These are phyloP conservation scores for Heliconius erato DNA, from an alignment of 2,888 invertebrate genomes.

Conservation along the genomic window DNA sequence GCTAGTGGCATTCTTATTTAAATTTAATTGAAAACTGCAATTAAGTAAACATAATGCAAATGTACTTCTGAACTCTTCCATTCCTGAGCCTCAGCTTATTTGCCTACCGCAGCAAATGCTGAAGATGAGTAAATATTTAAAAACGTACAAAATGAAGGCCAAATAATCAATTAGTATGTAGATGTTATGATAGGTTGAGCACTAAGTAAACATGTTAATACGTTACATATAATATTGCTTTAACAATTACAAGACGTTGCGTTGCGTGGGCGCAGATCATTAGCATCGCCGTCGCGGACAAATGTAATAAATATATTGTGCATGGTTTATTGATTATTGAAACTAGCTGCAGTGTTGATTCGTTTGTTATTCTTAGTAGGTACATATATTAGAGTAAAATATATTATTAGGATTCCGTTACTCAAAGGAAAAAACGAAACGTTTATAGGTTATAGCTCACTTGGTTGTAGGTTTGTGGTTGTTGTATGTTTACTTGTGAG, in stretches of 20 bases:
- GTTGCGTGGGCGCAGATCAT: constrained; percentile 31
- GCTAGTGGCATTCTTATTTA: no score
- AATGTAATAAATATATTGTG: constrained; percentile 25
- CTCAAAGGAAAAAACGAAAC: background rate
- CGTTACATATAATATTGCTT: constrained; percentile 30
- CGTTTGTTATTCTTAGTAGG: background rate
- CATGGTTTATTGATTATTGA: constrained; percentile 9
- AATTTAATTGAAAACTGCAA: no score
- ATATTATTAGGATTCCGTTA: background rate
- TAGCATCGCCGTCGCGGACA: constrained; percentile 22
- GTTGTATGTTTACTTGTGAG: no score
- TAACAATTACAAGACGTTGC: constrained; percentile 26
- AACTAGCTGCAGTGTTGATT: background rate
- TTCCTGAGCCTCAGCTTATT: background rate
- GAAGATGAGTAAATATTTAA: background rate
- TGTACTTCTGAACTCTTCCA: background rate
- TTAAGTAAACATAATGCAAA: background rate
- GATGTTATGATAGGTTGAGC: background rate
- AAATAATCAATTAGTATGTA: constrained; percentile 1
- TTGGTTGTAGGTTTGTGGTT: no score
- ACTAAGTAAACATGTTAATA: constrained; percentile 18
- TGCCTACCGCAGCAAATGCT: background rate
- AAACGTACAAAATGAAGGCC: background rate
- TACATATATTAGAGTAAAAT: no score
- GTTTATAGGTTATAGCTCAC: no score